Evolutionary conservation across 2,113 vertebrate genomes (phyloP), one percentile per base, ranked within the genome.

Genomic region (Trichomycterus rosablanca): DNA sequence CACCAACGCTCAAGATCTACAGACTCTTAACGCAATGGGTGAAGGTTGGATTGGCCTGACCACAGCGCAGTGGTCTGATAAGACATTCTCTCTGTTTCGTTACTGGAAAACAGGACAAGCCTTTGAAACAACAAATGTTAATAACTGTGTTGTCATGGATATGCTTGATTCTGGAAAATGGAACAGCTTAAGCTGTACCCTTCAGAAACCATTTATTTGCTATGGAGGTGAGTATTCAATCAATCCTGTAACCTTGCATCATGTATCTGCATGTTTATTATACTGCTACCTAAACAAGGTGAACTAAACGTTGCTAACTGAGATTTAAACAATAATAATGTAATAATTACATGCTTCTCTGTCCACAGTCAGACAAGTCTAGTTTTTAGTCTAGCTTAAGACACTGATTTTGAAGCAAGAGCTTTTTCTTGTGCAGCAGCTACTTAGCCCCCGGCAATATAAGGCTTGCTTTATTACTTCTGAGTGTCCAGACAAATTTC

Each of bases 61-160:
- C 9, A 16, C 42, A 18, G 53, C 23, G 23, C 1, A 37, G 3
- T 64, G 62, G 62, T 34, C 52, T 23, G 62, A 55, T 10, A 4
- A 10, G 0, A 1, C 1, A 28, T 45, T 1, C 2, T 20, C 15
- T 11, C 7, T 1, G 4, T 56, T 56, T 1, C 52, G 62, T 15
- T 1, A 64, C 51, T 64, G 62, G 62, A 28, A 5, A 22, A 1
- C 16, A 15, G 49, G 18, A 11, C n/a, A 18, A 39, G 15, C 30
- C 2, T 12, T 9, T 22, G 11, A n/a, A n/a, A n/a, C n/a, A n/a
- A n/a, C n/a, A n/a, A n/a, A n/a, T n/a, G 24, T 22, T 18, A 28
- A 45, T 10, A 14, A 40, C 14, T 67, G 64, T 67, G 56, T 9
- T 7, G 39, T 44, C 3, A 26, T 67, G 56, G 23, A 16, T 11